These are phyloP conservation scores for Cyphotilapia sp. DNA, from an alignment of 2,113 vertebrate genomes.

Conservation along the genomic window DNA sequence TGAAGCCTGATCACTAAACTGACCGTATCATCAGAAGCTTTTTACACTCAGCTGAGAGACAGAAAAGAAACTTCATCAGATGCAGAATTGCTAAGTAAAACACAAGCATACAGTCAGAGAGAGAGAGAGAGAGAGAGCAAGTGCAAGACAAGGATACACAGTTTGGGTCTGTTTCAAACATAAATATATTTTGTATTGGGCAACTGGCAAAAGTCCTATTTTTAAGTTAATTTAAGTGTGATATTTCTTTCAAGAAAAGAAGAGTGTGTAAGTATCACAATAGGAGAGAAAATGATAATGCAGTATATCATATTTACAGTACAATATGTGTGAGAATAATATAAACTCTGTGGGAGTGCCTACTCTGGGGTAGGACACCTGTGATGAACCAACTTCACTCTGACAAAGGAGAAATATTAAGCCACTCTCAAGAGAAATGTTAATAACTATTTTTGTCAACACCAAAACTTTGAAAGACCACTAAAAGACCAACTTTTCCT, in stretches of 20 bases:
- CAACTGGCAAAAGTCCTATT: not conserved
- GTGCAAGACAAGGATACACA: not conserved
- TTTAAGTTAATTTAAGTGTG: not conserved
- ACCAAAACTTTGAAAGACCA: accelerated
- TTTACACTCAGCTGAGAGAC: not conserved
- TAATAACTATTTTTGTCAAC: not conserved
- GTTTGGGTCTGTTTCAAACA: not conserved
- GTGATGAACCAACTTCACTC: not conserved
- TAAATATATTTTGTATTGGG: not conserved
- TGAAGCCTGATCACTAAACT: not conserved
- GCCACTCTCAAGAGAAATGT: not conserved
- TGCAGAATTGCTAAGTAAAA: not conserved
- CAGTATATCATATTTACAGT: not conserved
- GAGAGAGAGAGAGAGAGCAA: not conserved
- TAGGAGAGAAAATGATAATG: not conserved
- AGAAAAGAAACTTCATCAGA: not conserved
- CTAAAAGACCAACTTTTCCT: not conserved
- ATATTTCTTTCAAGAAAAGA: not conserved
- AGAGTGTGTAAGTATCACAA: accelerated
- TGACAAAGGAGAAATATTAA: not conserved
- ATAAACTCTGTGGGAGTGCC: not conserved
- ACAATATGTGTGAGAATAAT: not conserved
- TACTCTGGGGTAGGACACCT: not conserved
- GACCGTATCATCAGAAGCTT: accelerated
- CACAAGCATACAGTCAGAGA: not conserved